These are phyloP conservation scores for Aepyceros melampus DNA, from an alignment of 2,113 vertebrate genomes.

Conservation along the genomic window DNA sequence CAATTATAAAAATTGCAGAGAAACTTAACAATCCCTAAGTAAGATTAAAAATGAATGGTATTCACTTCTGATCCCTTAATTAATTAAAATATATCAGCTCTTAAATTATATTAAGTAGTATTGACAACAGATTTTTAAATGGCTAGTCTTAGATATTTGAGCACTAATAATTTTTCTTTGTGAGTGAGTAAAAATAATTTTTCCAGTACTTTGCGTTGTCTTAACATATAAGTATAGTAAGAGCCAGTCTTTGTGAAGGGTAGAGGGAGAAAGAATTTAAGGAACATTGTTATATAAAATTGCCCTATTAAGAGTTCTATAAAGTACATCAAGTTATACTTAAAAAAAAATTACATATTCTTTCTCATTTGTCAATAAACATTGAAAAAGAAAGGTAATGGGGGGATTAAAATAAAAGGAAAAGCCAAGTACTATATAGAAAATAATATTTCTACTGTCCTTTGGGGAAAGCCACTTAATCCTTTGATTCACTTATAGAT, in stretches of 20 bases:
- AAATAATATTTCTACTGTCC: neutral
- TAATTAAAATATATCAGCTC: slow-evolving; percentile 51
- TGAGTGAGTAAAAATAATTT: slow-evolving; percentile 48
- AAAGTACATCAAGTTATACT: neutral
- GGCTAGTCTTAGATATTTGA: slow-evolving; percentile 62
- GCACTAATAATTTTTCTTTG: slow-evolving; percentile 60
- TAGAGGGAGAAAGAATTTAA: neutral
- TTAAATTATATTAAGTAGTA: slow-evolving; percentile 69
- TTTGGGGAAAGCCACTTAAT: neutral
- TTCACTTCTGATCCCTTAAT: slow-evolving; percentile 69
- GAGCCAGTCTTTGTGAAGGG: neutral
- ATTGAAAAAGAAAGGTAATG: neutral
- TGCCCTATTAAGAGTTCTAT: neutral
- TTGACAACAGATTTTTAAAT: slow-evolving; percentile 69
- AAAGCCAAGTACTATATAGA: neutral
- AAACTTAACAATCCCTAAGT: slow-evolving; percentile 65
- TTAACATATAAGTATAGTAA: neutral
- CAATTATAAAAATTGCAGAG: slow-evolving; percentile 64
- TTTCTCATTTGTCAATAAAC: slow-evolving; percentile 35
- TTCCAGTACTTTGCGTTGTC: neutral
- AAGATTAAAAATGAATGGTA: slow-evolving; percentile 72
- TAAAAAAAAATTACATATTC: neutral
- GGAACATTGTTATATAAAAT: slow-evolving; percentile 36
- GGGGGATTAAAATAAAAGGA: neutral
- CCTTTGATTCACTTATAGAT: neutral